A percentile compares a stretch with the other conserved stretches of the same genome.
These are phyloP conservation scores for Lampris incognitus DNA, from an alignment of 2,113 vertebrate species.

Conservation along the genomic window DNA sequence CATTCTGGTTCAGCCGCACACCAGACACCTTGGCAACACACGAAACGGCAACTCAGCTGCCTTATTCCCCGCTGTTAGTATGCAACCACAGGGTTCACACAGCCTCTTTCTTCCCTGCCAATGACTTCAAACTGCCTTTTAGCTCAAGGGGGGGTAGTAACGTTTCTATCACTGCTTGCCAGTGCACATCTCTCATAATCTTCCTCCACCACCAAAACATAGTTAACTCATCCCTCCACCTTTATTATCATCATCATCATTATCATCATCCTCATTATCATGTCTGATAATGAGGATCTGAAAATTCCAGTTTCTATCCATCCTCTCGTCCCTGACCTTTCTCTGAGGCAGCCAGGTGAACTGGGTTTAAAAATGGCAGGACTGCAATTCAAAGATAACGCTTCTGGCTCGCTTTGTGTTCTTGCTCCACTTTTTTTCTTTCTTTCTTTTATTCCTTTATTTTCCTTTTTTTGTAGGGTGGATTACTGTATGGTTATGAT, in stretches of 20 bases:
- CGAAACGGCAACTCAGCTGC: conserved; percentile 5
- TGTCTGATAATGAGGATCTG: not conserved
- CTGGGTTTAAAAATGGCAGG: conserved; percentile 60
- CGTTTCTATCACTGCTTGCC: conserved; percentile 2
- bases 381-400: conserved; percentile 43
- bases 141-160: not conserved
- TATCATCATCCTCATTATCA: conserved; percentile 23
- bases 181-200: not conserved
- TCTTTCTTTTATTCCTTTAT: too few species aligned
- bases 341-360: conserved; percentile 47
- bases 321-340: conserved; percentile 45
- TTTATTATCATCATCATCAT: conserved; percentile 11
- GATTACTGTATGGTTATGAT: not conserved
- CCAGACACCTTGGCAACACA: conserved; percentile 16
- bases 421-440: not conserved
- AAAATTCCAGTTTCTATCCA: conserved; percentile 57
- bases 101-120: not conserved
- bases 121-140: conserved; percentile 18
- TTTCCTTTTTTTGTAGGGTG: too few species aligned
- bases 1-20: conserved; percentile 33
- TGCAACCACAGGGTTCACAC: conserved; percentile 11
- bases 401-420: conserved; percentile 30
- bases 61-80: conserved; percentile 32
- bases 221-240: conserved; percentile 18
- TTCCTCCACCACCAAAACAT: conserved; percentile 5